Conservation (phyloP, 2,113 vertebrate species). For the Ctenomys sociabilis region DNA sequence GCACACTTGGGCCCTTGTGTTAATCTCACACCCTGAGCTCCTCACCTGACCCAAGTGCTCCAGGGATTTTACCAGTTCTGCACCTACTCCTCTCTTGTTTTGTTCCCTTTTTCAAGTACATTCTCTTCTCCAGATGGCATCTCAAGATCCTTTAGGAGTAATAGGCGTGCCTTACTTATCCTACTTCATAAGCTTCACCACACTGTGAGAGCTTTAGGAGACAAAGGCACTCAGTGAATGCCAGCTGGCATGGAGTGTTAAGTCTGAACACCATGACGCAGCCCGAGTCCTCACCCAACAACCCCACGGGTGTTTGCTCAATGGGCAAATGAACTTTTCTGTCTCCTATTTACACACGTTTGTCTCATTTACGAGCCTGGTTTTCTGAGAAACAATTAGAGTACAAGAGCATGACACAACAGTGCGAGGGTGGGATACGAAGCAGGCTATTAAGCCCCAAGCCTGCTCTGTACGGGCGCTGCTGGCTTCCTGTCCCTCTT, state of each 20-base stretch:
- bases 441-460: not conserved
- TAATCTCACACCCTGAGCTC: not conserved
- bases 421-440: not conserved
- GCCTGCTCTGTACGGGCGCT: not conserved
- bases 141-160: not conserved
- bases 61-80: not conserved
- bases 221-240: not conserved
- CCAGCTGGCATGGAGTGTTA: not conserved
- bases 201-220: not conserved
- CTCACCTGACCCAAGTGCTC: not conserved
- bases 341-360: not conserved
- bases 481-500: not conserved
- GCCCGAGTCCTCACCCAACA: not conserved
- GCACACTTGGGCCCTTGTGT: not conserved
- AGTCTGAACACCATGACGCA: not conserved
- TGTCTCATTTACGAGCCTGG: not conserved
- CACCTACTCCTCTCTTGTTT: not conserved
- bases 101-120: not conserved
- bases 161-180: not conserved
- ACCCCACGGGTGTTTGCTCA: not conserved
- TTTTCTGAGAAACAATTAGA: slow-evolving; percentile 42
- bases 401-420: slow-evolving; percentile 18
- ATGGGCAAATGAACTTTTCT: not conserved
- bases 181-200: not conserved
- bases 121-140: slow-evolving; percentile 20